phyloP scores from a whole-genome alignment of 2,113 vertebrate species.

The Spea bombifrons region DNA sequence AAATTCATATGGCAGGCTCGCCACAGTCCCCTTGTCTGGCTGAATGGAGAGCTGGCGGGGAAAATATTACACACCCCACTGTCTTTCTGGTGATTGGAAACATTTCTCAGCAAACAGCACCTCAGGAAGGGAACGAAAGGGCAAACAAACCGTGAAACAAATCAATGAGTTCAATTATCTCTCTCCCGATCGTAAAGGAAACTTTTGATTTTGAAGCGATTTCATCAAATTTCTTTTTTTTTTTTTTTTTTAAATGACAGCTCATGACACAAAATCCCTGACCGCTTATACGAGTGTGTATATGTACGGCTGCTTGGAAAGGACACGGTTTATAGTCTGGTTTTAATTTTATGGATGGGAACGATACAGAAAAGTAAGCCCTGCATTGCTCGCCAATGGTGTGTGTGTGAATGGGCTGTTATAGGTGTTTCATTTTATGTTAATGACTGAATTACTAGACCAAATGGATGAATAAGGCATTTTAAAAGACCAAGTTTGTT shows the following conservation, averaged over 20 bases:
- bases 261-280: constrained; percentile 49
- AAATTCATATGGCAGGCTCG: constrained; percentile 86
- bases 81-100: constrained; percentile 73
- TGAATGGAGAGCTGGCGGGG: constrained; percentile 69
- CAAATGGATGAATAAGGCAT: too few species aligned
- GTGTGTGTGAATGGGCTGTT: too few species aligned
- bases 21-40: constrained; percentile 70
- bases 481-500: too few species aligned
- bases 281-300: constrained; percentile 39
- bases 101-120: constrained; percentile 76
- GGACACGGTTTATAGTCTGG: neutral
- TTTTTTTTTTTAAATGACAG: constrained; percentile 46
- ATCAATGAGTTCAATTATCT: constrained; percentile 77
- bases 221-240: constrained; percentile 56
- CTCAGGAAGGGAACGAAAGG: constrained; percentile 69
- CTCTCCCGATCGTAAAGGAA: constrained; percentile 62
- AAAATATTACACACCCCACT: constrained; percentile 71
- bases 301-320: constrained; percentile 41
- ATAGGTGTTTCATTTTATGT: too few species aligned
- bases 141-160: constrained; percentile 74
- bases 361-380: too few species aligned
- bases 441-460: too few species aligned
- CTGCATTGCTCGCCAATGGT: too few species aligned
- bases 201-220: constrained; percentile 63
- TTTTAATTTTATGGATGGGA: too few species aligned